Conservation (phyloP, 23 tunicate genomes). For the Oikopleura albicans region DNA sequence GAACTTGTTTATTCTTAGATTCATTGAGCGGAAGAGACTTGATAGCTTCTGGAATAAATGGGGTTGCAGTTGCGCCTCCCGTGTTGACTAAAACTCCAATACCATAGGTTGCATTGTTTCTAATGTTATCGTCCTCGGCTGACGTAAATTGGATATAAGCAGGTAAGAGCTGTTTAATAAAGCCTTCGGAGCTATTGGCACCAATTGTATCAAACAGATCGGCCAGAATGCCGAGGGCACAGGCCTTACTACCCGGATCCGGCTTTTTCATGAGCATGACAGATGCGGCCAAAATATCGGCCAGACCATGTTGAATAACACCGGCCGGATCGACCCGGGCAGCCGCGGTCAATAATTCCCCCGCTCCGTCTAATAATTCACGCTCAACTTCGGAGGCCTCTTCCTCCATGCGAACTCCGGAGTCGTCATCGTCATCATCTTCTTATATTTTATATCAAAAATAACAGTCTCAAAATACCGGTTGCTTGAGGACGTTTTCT, state of each 20-base stretch:
- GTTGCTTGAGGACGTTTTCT: no score
- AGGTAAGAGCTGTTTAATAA: not conserved
- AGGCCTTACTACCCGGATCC: not conserved
- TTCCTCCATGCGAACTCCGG: not conserved
- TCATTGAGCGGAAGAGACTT: not conserved
- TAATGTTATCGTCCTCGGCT: not conserved
- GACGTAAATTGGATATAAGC: not conserved
- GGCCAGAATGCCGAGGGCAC: slow-evolving; percentile 9
- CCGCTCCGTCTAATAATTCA: not conserved
- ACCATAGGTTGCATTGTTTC: not conserved
- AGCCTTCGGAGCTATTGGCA: not conserved
- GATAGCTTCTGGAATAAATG: not conserved
- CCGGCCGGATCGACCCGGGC: not conserved
- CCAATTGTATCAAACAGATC: slow-evolving; percentile 4
- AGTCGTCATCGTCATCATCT: slow-evolving; percentile 10
- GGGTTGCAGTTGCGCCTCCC: not conserved
- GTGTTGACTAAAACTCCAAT: not conserved
- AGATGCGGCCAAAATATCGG: not conserved
- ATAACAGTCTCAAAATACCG: no score
- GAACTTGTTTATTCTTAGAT: not conserved
- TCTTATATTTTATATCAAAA: not conserved
- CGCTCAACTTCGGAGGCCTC: slow-evolving; percentile 13
- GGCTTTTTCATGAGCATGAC: not conserved
- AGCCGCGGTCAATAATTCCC: not conserved
- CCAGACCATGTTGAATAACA: not conserved